Conservation (phyloP, 1,140 invertebrate genomes). For the Choristoneura fumiferana region DNA sequence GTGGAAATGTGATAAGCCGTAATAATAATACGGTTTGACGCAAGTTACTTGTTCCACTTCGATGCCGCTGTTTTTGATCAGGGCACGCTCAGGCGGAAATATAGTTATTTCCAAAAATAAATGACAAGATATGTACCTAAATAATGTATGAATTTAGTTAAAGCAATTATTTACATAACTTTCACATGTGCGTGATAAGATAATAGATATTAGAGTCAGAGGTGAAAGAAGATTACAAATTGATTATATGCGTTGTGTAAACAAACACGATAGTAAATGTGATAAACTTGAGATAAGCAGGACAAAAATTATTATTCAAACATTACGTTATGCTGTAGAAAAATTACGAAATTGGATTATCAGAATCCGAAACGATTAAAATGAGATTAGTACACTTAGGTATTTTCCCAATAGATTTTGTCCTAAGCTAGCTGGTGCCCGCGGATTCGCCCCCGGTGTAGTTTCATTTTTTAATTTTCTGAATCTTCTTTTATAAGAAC, state of each 20-base stretch:
- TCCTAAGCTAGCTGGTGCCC: no score
- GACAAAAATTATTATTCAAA: conserved; percentile 4
- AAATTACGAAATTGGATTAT: no score
- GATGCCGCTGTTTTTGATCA: conserved; percentile 5
- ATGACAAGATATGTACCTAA: no score
- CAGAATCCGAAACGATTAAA: no score
- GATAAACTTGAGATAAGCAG: neutral
- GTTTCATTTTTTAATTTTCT: no score
- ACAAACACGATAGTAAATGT: neutral
- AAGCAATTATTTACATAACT: conserved; percentile 5
- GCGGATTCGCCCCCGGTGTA: no score
- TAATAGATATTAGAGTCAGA: neutral
- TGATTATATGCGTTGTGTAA: conserved; percentile 12
- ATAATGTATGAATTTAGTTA: neutral
- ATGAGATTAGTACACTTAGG: no score
- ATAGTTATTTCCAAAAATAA: no score
- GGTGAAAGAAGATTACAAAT: conserved; percentile 3
- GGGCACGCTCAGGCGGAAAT: neutral
- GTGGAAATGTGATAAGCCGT: no score
- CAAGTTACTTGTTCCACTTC: conserved; percentile 11
- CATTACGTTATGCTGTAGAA: no score
- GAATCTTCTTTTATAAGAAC: no score
- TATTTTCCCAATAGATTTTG: no score
- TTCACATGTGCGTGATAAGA: neutral
- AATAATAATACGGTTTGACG: conserved; percentile 4